These are phyloP conservation scores for Periophthalmus modestus DNA, from an alignment of 2,113 vertebrate genomes.

Conservation along the genomic window DNA sequence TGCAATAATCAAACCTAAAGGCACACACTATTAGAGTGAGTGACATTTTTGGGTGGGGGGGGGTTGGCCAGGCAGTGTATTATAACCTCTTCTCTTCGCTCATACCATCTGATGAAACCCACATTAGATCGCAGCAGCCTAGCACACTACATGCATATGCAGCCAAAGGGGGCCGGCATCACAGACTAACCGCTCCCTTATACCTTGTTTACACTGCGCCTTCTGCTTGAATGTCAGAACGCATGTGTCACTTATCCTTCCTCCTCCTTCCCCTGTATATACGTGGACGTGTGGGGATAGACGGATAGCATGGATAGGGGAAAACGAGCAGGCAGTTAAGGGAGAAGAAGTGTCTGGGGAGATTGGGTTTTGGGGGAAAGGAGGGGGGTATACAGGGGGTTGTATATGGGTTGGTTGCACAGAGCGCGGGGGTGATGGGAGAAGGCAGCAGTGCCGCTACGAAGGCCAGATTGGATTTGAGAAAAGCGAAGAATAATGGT, in stretches of 20 bases:
- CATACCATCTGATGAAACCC: constrained; percentile 60
- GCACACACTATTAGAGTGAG: too few species aligned
- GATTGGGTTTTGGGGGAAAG: constrained; percentile 15
- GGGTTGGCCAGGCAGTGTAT: too few species aligned
- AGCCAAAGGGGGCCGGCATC: constrained; percentile 25
- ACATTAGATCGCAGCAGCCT: too few species aligned
- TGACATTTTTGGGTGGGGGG: too few species aligned
- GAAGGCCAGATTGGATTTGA: constrained; percentile 50
- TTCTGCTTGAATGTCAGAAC: neutral
- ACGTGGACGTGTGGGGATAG: neutral
- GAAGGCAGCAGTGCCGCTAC: constrained; percentile 33
- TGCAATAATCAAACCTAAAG: too few species aligned
- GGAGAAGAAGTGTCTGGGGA: constrained; percentile 26
- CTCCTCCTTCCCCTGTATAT: neutral
- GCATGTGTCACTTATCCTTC: too few species aligned
- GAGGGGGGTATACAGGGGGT: constrained; percentile 8
- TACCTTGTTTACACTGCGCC: constrained; percentile 1
- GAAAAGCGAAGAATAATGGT: constrained; percentile 42
- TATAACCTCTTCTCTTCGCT: neutral
- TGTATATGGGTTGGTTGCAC: constrained; percentile 33
- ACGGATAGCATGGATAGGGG: neutral
- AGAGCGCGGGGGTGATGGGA: constrained; percentile 47
- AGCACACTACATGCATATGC: constrained; percentile 50
- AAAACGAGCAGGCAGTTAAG: constrained; percentile 20
- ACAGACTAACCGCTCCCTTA: constrained; percentile 28